Evolutionary conservation across 2,888 invertebrate genomes (phyloP).

Genomic region (Drosophila greeni): DNA sequence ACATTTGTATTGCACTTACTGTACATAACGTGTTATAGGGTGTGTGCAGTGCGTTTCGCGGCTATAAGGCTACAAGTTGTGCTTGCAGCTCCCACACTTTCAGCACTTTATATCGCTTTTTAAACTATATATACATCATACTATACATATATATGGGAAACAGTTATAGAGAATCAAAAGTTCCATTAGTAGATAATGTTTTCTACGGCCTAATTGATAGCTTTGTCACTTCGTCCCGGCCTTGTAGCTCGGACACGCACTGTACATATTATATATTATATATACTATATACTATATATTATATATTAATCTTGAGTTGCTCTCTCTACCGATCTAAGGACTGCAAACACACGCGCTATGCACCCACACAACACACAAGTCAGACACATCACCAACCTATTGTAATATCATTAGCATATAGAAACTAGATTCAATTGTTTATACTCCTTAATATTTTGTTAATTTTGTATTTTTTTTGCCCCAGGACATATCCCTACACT

Average conservation of each 20-base stretch:
- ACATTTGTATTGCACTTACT: slow-evolving; percentile 34
- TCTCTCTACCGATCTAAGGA: slow-evolving; percentile 27
- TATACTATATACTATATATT: not conserved
- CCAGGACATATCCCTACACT: slow-evolving; percentile 17
- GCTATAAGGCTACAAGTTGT: slow-evolving; percentile 5
- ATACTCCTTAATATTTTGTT: not conserved
- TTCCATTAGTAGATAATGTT: slow-evolving; percentile 1
- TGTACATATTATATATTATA: slow-evolving; percentile 9
- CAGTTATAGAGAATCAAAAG: slow-evolving; percentile 10
- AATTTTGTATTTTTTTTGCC: slow-evolving; percentile 3
- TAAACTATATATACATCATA: not conserved
- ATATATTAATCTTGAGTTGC: slow-evolving; percentile 28
- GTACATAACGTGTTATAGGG: slow-evolving; percentile 29
- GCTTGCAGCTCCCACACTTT: not conserved
- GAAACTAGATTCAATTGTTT: slow-evolving; percentile 32
- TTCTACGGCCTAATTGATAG: slow-evolving; percentile 14
- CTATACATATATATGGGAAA: slow-evolving; percentile 2
- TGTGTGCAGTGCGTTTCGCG: slow-evolving; percentile 24
- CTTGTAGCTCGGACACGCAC: slow-evolving; percentile 10
- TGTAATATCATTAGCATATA: slow-evolving; percentile 35
- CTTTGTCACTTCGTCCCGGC: slow-evolving; percentile 7
- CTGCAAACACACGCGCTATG: slow-evolving; percentile 15
- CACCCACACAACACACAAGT: slow-evolving; percentile 12
- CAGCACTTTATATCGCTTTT: slow-evolving; percentile 7
- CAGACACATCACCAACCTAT: slow-evolving; percentile 8